Conservation (phyloP, 2,797 vertebrate species). For the Lithobates sylvaticus region DNA sequence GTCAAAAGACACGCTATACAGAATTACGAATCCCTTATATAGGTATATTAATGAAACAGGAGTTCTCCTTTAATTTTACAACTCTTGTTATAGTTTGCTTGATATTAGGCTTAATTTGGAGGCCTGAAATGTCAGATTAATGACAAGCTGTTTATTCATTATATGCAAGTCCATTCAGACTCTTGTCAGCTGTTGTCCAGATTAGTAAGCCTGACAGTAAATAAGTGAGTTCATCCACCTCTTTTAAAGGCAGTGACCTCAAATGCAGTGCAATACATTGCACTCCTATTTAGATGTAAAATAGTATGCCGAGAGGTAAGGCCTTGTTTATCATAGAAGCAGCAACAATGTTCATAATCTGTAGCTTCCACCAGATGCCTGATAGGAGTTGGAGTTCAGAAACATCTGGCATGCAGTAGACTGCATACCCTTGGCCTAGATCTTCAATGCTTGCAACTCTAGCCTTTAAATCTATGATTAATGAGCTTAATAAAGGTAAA, state of each 20-base stretch:
- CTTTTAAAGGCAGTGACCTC: slow-evolving; percentile 14
- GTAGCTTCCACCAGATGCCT: background rate
- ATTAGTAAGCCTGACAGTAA: slow-evolving; percentile 22
- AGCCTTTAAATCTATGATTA: slow-evolving; percentile 53
- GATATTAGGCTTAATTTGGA: background rate
- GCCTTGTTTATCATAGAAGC: background rate
- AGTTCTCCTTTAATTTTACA: background rate
- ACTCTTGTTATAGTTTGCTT: background rate
- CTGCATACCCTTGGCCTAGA: slow-evolving; percentile 41
- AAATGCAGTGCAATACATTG: background rate
- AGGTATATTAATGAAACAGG: background rate
- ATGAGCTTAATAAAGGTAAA: slow-evolving; percentile 50
- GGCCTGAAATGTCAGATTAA: no score
- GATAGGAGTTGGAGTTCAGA: slow-evolving; percentile 10
- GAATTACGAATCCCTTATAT: background rate
- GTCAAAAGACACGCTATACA: no score
- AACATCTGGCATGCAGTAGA: slow-evolving; percentile 23
- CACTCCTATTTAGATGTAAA: slow-evolving; percentile 11
- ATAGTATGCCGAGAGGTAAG: background rate
- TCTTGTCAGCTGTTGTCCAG: slow-evolving; percentile 7
- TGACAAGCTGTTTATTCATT: background rate
- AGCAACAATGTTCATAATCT: background rate
- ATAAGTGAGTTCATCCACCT: slow-evolving; percentile 2
- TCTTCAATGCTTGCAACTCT: slow-evolving; percentile 24
- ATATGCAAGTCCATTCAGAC: background rate